phyloP scores from a whole-genome alignment of 2,888 invertebrate species.

The Bombylius discolor region DNA sequence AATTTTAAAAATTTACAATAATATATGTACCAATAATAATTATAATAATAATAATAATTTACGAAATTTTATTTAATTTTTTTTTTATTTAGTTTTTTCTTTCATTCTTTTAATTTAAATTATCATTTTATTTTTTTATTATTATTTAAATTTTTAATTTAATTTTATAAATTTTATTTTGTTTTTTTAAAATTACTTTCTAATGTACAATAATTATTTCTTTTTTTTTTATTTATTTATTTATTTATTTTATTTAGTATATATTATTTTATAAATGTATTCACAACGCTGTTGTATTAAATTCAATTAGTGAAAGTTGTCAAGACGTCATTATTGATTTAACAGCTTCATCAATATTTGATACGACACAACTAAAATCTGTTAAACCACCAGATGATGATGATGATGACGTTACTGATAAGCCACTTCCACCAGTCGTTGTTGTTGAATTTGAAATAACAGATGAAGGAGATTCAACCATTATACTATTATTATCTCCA shows the following conservation, averaged over 20 bases:
- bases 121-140: too few species aligned
- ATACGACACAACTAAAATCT: constrained; percentile 33
- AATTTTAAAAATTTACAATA: too few species aligned
- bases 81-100: too few species aligned
- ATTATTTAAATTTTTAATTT: too few species aligned
- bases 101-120: too few species aligned
- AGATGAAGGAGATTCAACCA: constrained; percentile 17
- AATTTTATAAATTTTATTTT: background rate
- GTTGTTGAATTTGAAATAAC: constrained; percentile 7
- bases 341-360: constrained; percentile 40
- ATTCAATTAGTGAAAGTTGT: constrained; percentile 17
- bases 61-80: too few species aligned
- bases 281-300: constrained; percentile 15
- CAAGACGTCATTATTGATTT: constrained; percentile 42
- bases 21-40: too few species aligned
- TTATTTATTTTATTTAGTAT: background rate
- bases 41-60: too few species aligned
- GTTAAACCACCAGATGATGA: constrained; percentile 14
- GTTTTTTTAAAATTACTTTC: background rate
- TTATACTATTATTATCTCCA: constrained; percentile 21
- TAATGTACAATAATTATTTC: background rate
- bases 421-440: constrained; percentile 7
- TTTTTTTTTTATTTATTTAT: background rate
- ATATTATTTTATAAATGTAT: background rate
- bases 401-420: background rate